These are phyloP conservation scores for Ecliptopera silaceata DNA, from an alignment of 2,888 invertebrate species.

Conservation along the genomic window DNA sequence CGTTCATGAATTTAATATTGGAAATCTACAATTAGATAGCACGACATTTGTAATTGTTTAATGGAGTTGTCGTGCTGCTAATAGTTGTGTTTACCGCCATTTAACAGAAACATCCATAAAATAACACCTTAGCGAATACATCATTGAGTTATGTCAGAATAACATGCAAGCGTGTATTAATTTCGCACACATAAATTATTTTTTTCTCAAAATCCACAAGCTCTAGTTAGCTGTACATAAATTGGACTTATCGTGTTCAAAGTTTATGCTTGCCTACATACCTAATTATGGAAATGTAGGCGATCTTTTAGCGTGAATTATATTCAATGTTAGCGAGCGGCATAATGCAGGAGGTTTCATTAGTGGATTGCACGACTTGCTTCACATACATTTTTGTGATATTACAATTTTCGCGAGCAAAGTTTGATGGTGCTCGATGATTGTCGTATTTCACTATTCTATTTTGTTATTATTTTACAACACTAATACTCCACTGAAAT, in stretches of 20 bases:
- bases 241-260: slow-evolving; percentile 74
- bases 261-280: slow-evolving; percentile 74
- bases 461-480: neutral
- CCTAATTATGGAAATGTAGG: slow-evolving; percentile 69
- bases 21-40: slow-evolving; percentile 5
- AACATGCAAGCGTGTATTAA: slow-evolving; percentile 40
- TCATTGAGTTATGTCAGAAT: slow-evolving; percentile 28
- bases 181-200: slow-evolving; percentile 38
- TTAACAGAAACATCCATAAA: slow-evolving; percentile 16
- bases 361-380: slow-evolving; percentile 62
- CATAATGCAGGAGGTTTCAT: slow-evolving; percentile 67
- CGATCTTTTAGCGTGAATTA: slow-evolving; percentile 73
- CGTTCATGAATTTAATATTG: neutral
- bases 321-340: slow-evolving; percentile 63
- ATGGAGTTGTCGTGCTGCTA: slow-evolving; percentile 8
- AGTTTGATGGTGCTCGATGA: slow-evolving; percentile 20
- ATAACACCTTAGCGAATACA: slow-evolving; percentile 26
- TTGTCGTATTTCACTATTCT: slow-evolving; percentile 34
- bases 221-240: slow-evolving; percentile 65
- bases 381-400: slow-evolving; percentile 59
- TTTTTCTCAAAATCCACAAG: slow-evolving; percentile 48
- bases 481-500: no score
- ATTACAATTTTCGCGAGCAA: slow-evolving; percentile 53
- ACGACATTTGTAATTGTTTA: slow-evolving; percentile 8
- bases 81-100: slow-evolving; percentile 7